phyloP scores from a whole-genome alignment of 2,888 invertebrate genomes.

The Cremastinae sp. region DNA sequence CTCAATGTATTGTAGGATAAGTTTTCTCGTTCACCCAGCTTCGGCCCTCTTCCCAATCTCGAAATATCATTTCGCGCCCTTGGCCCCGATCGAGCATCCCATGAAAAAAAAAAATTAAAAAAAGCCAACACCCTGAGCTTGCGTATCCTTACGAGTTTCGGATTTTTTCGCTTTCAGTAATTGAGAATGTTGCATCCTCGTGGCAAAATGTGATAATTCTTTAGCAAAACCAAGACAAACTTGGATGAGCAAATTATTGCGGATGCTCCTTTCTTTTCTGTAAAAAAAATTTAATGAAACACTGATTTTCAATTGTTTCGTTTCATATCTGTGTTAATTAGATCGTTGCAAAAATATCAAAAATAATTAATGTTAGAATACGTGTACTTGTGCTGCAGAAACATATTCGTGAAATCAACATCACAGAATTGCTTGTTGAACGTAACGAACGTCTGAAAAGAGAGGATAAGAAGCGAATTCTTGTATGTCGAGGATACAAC shows the following conservation, averaged over 20 bases:
- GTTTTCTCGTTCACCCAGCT: neutral
- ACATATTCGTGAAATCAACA: conserved; percentile 42
- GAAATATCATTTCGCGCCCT: conserved; percentile 22
- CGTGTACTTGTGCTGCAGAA: conserved; percentile 8
- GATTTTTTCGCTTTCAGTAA: too few relatives aligned
- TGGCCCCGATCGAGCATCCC: conserved; percentile 27
- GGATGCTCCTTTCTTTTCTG: too few relatives aligned
- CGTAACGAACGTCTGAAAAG: conserved; percentile 21
- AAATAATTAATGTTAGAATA: conserved; percentile 8
- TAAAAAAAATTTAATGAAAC: neutral
- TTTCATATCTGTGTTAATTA: neutral
- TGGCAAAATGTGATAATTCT: too few relatives aligned
- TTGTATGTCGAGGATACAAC: neutral
- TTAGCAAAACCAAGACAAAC: too few relatives aligned
- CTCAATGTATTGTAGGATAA: conserved; percentile 19
- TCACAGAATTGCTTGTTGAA: conserved; percentile 56
- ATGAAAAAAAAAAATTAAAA: conserved; percentile 14
- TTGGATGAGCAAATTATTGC: too few relatives aligned
- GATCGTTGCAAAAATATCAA: conserved; percentile 15
- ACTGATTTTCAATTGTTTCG: neutral
- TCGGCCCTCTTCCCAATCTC: neutral
- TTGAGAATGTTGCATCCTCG: neutral
- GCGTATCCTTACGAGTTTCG: too few relatives aligned
- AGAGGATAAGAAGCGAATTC: conserved; percentile 4
- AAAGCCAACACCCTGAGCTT: neutral